These are phyloP conservation scores for Agrochola lychnidis DNA, from an alignment of 2,888 invertebrate species.

Conservation along the genomic window DNA sequence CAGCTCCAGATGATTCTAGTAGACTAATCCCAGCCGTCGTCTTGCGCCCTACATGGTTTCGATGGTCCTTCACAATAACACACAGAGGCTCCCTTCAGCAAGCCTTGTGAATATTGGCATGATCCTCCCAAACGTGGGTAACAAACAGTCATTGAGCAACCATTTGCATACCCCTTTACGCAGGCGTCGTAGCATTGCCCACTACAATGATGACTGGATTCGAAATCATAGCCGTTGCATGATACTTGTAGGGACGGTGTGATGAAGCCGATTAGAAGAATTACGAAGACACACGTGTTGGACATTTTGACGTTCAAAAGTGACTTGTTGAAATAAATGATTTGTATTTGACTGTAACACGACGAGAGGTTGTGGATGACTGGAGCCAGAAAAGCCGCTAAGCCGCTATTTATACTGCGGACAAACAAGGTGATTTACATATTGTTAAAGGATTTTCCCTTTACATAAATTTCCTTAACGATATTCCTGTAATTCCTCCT, in stretches of 20 bases:
- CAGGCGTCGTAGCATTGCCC: slow-evolving; percentile 33
- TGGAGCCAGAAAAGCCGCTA: neutral
- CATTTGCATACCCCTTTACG: slow-evolving; percentile 15
- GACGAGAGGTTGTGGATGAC: neutral
- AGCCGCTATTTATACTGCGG: neutral
- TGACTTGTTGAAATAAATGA: neutral
- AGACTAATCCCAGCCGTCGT: neutral
- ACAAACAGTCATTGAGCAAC: slow-evolving; percentile 26
- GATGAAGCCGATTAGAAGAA: slow-evolving; percentile 22
- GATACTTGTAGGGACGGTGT: slow-evolving; percentile 30
- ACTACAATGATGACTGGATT: slow-evolving; percentile 25
- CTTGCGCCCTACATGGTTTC: neutral
- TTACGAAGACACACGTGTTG: neutral
- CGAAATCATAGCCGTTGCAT: slow-evolving; percentile 31
- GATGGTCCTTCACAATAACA: slow-evolving; percentile 28
- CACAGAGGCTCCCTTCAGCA: neutral
- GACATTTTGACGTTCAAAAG: slow-evolving; percentile 12
- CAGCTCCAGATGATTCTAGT: neutral
- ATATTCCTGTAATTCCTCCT: neutral
- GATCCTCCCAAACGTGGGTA: slow-evolving; percentile 12
- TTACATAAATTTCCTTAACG: neutral
- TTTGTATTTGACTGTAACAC: neutral
- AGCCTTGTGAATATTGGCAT: neutral
- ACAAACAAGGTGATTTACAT: neutral
- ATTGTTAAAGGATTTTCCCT: neutral